Conservation (phyloP, 2,113 vertebrate species). For the Pygoscelis adeliae region DNA sequence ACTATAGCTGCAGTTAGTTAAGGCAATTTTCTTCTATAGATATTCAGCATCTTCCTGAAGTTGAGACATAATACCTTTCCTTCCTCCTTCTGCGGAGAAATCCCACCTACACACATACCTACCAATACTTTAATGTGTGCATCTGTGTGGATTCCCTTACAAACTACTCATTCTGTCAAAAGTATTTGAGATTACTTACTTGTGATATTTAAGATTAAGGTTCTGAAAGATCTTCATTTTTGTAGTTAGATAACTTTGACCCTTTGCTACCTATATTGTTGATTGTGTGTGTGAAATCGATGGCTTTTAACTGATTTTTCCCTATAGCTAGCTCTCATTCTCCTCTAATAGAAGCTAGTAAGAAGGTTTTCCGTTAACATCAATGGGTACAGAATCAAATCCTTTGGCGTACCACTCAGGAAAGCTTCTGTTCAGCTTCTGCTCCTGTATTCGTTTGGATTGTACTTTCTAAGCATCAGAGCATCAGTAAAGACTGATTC, state of each 20-base stretch:
- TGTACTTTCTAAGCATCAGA: not conserved
- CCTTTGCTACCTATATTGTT: constrained; percentile 30
- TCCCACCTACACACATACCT: not conserved
- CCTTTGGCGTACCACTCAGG: not conserved
- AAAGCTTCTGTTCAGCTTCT: not conserved
- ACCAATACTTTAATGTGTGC: no score
- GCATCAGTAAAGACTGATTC: not conserved
- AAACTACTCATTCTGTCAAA: not conserved
- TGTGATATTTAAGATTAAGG: not conserved
- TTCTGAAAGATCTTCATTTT: constrained; percentile 7
- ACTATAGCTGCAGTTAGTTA: not conserved
- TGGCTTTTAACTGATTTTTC: constrained; percentile 16
- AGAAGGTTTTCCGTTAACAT: not conserved
- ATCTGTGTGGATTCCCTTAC: not conserved
- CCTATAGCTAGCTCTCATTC: not conserved
- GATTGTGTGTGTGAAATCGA: constrained; percentile 6
- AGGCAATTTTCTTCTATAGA: not conserved
- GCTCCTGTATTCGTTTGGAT: not conserved
- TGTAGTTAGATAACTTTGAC: constrained; percentile 29
- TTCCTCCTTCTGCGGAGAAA: not conserved
- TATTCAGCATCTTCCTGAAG: not conserved
- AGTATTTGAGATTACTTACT: not conserved
- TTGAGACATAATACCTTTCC: not conserved
- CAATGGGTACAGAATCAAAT: not conserved
- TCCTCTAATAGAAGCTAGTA: not conserved